Conservation (phyloP, 2,888 invertebrate species). For the Agrochola macilenta region DNA sequence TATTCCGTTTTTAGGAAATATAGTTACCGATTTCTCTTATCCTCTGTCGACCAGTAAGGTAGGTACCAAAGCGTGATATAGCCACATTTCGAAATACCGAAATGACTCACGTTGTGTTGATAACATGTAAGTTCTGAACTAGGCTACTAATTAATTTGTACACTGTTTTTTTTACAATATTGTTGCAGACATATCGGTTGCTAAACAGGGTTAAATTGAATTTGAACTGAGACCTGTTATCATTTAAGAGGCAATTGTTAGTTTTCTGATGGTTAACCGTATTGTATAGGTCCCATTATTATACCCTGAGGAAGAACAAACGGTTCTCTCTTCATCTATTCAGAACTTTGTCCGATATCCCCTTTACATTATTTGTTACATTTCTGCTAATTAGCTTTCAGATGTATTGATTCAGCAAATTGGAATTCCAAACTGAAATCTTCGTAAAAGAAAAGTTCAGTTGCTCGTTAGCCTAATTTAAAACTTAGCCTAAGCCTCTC, state of each 20-base stretch:
- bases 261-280: background rate
- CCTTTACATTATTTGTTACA: background rate
- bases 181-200: background rate
- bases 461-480: conserved; percentile 7
- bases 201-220: background rate
- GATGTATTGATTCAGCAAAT: background rate
- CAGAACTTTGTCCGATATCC: too few species aligned
- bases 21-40: background rate
- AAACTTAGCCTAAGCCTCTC: background rate
- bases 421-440: background rate
- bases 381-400: background rate
- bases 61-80: background rate
- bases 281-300: conserved; percentile 4
- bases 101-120: background rate
- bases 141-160: too few species aligned
- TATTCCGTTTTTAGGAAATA: conserved; percentile 1
- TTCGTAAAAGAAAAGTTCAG: background rate
- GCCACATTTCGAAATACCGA: background rate
- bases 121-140: conserved; percentile 14
- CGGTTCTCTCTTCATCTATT: too few species aligned
- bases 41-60: background rate
- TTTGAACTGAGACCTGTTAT: background rate
- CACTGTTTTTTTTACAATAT: background rate
- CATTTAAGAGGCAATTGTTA: background rate
- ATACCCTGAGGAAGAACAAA: conserved; percentile 12